phyloP scores from a whole-genome alignment of 1,140 invertebrate genomes.

The Pomacea maculata region DNA sequence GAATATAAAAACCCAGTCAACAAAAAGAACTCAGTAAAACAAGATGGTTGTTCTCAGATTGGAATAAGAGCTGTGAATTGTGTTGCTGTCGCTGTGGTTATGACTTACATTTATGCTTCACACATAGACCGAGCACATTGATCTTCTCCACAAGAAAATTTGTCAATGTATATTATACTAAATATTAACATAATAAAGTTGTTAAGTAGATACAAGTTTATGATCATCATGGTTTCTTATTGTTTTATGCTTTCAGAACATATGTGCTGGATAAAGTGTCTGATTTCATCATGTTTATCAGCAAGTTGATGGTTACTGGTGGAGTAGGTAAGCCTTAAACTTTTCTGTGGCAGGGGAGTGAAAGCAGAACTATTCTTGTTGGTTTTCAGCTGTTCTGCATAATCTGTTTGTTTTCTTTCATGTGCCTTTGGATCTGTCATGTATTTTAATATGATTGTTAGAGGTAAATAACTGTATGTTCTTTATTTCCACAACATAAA shows the following conservation, averaged over 20 bases:
- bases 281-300: slow-evolving; percentile 90
- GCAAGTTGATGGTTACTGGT: slow-evolving; percentile 84
- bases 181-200: background rate
- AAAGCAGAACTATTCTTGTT: background rate
- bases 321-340: slow-evolving; percentile 69
- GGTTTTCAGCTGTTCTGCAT: background rate
- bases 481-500: background rate
- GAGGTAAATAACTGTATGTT: background rate
- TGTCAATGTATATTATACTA: background rate
- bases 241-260: slow-evolving; percentile 69
- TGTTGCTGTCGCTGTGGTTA: too few relatives aligned
- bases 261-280: slow-evolving; percentile 91
- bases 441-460: background rate
- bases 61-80: too few relatives aligned
- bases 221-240: background rate
- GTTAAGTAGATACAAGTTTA: background rate
- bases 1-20: too few relatives aligned
- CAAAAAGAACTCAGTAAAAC: too few relatives aligned
- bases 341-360: background rate
- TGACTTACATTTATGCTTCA: too few relatives aligned
- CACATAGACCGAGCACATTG: background rate
- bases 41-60: too few relatives aligned
- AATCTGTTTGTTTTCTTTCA: background rate
- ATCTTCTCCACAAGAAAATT: background rate
- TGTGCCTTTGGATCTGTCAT: background rate